phyloP scores from a whole-genome alignment of 1,140 invertebrate genomes.

The Tenebrio molitor region DNA sequence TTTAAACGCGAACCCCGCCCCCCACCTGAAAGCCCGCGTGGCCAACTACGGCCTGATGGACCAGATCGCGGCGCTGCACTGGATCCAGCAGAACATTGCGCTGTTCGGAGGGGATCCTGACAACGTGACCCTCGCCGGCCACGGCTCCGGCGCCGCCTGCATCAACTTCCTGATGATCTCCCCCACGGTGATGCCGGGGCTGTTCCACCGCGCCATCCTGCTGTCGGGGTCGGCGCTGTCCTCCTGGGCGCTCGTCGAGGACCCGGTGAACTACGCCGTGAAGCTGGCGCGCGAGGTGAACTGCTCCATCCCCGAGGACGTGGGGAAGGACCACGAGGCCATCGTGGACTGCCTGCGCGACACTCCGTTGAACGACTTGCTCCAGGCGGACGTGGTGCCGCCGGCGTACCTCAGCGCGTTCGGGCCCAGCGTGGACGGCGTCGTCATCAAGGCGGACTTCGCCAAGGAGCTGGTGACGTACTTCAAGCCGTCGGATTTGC shows the following conservation, averaged over 20 bases:
- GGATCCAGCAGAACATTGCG: conserved; percentile 93
- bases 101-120: conserved; percentile 91
- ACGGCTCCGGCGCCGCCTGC: conserved; percentile 94
- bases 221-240: conserved; percentile 94
- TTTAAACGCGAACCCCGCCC: conserved; percentile 87
- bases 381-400: conserved; percentile 82
- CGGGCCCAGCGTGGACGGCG: conserved; percentile 88
- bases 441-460: conserved; percentile 86
- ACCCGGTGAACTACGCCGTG: conserved; percentile 88
- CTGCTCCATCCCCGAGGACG: conserved; percentile 85
- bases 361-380: conserved; percentile 81
- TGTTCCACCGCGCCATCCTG: conserved; percentile 92
- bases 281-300: conserved; percentile 88
- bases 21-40: conserved; percentile 82
- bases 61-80: conserved; percentile 91
- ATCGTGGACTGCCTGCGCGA: conserved; percentile 87
- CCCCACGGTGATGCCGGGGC: conserved; percentile 88
- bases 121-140: conserved; percentile 92
- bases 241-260: conserved; percentile 92
- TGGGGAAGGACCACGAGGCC: conserved; percentile 82
- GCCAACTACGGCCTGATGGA: conserved; percentile 96
- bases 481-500: conserved; percentile 76
- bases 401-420: conserved; percentile 89
- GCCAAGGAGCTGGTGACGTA: conserved; percentile 81
- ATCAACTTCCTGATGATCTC: conserved; percentile 97